phyloP scores from a whole-genome alignment of 2,797 vertebrate genomes.

The Cirrhinus molitorella region DNA sequence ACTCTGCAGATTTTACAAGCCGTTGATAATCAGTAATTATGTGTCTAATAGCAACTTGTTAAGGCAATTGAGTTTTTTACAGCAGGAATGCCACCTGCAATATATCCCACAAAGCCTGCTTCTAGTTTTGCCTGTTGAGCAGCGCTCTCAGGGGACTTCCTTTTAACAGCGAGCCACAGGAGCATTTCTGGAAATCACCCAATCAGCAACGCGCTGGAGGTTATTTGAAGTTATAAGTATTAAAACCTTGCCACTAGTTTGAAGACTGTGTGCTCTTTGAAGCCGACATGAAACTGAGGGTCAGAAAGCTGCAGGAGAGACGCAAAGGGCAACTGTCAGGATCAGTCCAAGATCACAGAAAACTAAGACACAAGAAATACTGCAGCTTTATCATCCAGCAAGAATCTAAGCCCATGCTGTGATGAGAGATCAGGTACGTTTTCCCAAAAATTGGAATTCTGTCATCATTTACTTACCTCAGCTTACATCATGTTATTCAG shows the following conservation, averaged over 20 bases:
- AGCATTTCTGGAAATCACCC: constrained; percentile 1
- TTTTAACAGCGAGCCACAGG: background rate
- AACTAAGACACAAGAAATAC: background rate
- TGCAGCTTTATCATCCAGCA: background rate
- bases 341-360: constrained; percentile 4
- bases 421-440: background rate
- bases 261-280: constrained; percentile 8
- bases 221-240: constrained; percentile 14
- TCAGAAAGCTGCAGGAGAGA: constrained; percentile 8
- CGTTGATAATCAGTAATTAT: constrained; percentile 22
- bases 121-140: background rate
- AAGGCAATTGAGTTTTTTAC: background rate
- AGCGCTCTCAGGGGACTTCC: background rate
- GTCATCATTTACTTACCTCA: background rate
- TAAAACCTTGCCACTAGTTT: constrained; percentile 10
- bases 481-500: background rate
- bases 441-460: background rate
- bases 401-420: background rate
- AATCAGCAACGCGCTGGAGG: background rate
- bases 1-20: constrained; percentile 18
- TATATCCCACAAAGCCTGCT: background rate
- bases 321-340: constrained; percentile 37
- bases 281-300: constrained; percentile 12
- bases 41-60: constrained; percentile 6
- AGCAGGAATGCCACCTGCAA: constrained; percentile 17